A percentile compares a stretch with the other conserved stretches of the same genome.
phyloP scores from a whole-genome alignment of 2,113 vertebrate genomes.

The Saccopteryx leptura region DNA sequence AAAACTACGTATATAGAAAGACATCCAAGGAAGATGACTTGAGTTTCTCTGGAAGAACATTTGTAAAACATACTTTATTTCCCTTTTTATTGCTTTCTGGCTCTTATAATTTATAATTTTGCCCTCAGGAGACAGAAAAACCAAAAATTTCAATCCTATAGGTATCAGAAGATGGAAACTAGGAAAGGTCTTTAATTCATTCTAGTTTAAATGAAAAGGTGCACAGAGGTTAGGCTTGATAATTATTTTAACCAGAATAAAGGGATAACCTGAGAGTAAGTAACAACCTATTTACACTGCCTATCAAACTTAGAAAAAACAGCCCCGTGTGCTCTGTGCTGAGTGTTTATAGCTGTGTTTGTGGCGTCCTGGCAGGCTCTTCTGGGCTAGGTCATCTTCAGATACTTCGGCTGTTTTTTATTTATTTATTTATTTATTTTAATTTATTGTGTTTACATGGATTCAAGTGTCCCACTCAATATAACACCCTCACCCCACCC shows the following conservation, averaged over 20 bases:
- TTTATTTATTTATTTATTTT: too few relatives aligned
- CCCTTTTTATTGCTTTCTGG: constrained; percentile 90
- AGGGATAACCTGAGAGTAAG: neutral
- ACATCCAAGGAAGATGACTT: neutral
- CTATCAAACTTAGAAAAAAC: neutral
- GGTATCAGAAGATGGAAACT: constrained; percentile 87
- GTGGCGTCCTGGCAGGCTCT: constrained; percentile 87
- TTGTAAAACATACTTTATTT: constrained; percentile 88
- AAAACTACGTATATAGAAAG: neutral
- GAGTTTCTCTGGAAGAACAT: neutral
- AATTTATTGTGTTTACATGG: too few relatives aligned
- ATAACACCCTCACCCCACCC: too few relatives aligned
- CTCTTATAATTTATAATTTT: constrained; percentile 89
- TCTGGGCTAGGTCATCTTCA: constrained; percentile 89
- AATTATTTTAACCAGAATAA: constrained; percentile 59
- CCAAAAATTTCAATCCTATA: constrained; percentile 85
- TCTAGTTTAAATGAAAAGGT: constrained; percentile 87
- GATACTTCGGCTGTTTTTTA: constrained; percentile 72
- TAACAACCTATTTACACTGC: constrained; percentile 42
- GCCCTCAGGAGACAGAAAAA: constrained; percentile 86
- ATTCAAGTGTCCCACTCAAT: too few relatives aligned
- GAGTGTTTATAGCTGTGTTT: constrained; percentile 87
- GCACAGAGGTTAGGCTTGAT: constrained; percentile 35
- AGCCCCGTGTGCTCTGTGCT: constrained; percentile 82
- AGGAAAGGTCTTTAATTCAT: constrained; percentile 89